phyloP scores from a whole-genome alignment of 2,888 invertebrate genomes.

The Drosophila lacicola region DNA sequence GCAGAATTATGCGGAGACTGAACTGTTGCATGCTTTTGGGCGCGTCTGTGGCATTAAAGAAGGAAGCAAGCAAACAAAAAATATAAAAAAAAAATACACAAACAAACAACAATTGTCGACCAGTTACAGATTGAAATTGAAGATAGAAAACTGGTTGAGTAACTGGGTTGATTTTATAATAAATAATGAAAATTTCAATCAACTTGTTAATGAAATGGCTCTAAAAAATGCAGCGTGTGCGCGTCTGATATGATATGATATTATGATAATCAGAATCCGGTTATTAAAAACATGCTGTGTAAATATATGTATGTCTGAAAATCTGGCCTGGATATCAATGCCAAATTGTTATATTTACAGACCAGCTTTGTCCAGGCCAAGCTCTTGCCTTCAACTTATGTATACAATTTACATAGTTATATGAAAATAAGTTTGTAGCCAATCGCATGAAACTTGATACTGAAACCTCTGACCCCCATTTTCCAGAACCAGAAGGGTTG shows the following conservation, averaged over 20 bases:
- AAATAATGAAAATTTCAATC: conserved; percentile 55
- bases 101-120: conserved; percentile 3
- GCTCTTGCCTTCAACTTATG: too few species aligned
- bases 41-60: conserved; percentile 14
- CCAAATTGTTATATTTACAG: neutral
- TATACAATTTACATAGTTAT: too few species aligned
- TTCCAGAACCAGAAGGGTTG: too few species aligned
- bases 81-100: neutral
- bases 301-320: neutral
- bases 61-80: neutral
- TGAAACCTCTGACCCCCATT: too few species aligned
- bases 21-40: conserved; percentile 65
- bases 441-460: too few species aligned
- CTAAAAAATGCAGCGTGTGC: neutral
- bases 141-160: conserved; percentile 62
- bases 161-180: conserved; percentile 30
- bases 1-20: conserved; percentile 2
- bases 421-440: too few species aligned
- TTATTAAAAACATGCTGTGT: conserved; percentile 9
- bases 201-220: conserved; percentile 57
- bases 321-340: neutral
- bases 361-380: too few species aligned
- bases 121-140: conserved; percentile 30
- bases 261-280: conserved; percentile 44
- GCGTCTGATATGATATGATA: conserved; percentile 18